Conservation (phyloP, 1,140 invertebrate genomes). For the Habropoda laboriosa region DNA sequence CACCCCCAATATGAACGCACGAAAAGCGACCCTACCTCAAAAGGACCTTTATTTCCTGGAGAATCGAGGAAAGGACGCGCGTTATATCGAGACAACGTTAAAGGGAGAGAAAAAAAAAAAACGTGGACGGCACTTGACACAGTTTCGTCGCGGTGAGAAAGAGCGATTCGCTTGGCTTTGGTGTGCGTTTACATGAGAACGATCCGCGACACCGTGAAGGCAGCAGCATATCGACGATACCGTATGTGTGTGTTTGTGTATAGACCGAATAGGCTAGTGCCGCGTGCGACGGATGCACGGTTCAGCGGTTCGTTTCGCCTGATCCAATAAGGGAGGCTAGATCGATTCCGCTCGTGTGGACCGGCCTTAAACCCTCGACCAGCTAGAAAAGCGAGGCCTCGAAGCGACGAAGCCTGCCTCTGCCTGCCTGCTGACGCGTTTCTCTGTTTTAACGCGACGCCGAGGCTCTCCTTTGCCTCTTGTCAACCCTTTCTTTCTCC, state of each 20-base stretch:
- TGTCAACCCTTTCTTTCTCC: no score
- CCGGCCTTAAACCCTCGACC: conserved; percentile 33
- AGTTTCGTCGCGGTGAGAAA: conserved; percentile 6
- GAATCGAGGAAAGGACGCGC: neutral
- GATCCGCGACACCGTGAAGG: neutral
- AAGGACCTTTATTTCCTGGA: neutral
- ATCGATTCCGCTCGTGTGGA: conserved; percentile 45
- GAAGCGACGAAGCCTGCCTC: neutral
- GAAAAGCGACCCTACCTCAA: neutral
- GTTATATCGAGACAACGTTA: conserved; percentile 34
- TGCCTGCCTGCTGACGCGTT: conserved; percentile 15
- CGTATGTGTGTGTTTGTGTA: neutral
- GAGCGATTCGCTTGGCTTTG: neutral
- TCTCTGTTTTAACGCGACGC: conserved; percentile 24
- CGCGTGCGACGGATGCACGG: conserved; percentile 35
- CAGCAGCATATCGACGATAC: neutral
- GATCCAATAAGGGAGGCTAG: conserved; percentile 31
- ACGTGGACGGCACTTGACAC: conserved; percentile 40
- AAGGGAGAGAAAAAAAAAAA: no score
- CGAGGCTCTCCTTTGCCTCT: neutral
- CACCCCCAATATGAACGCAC: neutral
- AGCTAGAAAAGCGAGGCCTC: conserved; percentile 12
- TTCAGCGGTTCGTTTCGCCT: conserved; percentile 37
- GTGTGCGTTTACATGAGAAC: conserved; percentile 26
- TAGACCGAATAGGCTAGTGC: conserved; percentile 2